Base-by-base conservation (phyloP, 1,140 invertebrate species). In the Ruditapes philippinarum region DNA sequence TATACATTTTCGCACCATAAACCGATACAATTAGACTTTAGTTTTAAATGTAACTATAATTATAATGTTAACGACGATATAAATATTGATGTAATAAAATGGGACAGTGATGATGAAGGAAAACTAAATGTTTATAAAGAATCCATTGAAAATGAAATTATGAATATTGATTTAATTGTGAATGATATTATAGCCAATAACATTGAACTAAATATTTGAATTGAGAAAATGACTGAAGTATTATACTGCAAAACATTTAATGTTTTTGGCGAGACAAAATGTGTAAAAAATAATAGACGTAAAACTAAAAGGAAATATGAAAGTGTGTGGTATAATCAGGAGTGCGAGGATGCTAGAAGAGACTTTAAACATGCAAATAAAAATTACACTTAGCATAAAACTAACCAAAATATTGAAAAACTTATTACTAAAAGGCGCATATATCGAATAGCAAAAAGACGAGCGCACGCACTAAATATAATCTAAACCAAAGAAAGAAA, bases 1-100 rank as follows among this genome's bases (percentile, higher is more conserved):
- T 82, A 31, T 14, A 60, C 54, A 19, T 82, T 45, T 31, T 82
- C 80, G 4, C 51, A 57, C 51, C 42, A 45, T 45, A 45, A n/a
- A n/a, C 42, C 5, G 14, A 14, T 45, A 45, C 42, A 45, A 45
- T 5, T 57, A 14, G 51, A 57, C 22, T 57, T 57, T 17, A 57
- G 51, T 57, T 57, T 57, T 57, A 57, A 4, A 57, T 57, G 51
- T 57, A n/a, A 14, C 5, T 22, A 9, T 14, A 11, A 14, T 14
- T 14, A 14, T 22, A 68, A 68, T 28, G n/a, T 31, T 9, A 68
- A 11, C 33, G 65, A 28, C 31, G 4, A 22, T 12, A 68, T 68
- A 11, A 38, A 33, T 68, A 38, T 68, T 38, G 31, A 68, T 68
- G 28, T 68, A 9, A 31, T 36, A 12, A 28, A 68, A 68, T 68